Percentiles rank a stretch among this genome's conserved stretches.
phyloP scores from a whole-genome alignment of 2,113 vertebrate genomes.

The Pterocles burchelli region DNA sequence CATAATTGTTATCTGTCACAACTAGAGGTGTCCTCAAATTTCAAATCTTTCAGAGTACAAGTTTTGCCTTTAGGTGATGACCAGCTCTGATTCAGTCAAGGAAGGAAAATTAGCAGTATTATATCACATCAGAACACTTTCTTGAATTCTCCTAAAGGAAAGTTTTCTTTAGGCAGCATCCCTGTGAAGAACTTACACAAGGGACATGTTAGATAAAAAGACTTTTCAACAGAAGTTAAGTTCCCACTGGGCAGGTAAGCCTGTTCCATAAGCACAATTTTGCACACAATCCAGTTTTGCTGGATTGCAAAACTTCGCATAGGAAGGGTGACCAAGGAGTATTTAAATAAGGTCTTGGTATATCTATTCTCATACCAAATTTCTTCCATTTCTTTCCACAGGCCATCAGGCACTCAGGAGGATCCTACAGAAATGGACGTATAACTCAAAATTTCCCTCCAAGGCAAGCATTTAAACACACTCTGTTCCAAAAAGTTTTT shows the following conservation, averaged over 20 bases:
- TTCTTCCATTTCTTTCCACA: not conserved
- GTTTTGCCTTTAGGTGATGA: not conserved
- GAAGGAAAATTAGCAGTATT: not conserved
- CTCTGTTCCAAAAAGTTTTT: not conserved
- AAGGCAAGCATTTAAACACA: not conserved
- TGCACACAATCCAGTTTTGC: no score
- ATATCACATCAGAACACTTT: not conserved
- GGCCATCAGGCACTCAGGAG: not conserved
- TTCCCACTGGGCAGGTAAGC: not conserved
- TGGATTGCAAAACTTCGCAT: not conserved
- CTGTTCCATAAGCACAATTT: not conserved
- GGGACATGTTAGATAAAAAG: not conserved
- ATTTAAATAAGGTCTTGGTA: not conserved
- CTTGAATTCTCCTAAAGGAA: not conserved
- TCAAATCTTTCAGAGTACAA: not conserved
- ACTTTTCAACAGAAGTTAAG: not conserved
- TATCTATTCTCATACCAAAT: not conserved
- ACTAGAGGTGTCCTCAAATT: not conserved
- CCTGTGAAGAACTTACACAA: not conserved
- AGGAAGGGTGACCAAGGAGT: not conserved
- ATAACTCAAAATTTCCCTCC: not conserved
- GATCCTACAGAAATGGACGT: not conserved
- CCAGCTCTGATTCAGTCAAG: not conserved
- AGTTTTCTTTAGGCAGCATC: not conserved
- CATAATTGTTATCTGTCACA: not conserved